A percentile compares a stretch with the other conserved stretches of the same genome.
Conservation (phyloP, 2,113 vertebrate species). For the Planiliza haematocheilus region DNA sequence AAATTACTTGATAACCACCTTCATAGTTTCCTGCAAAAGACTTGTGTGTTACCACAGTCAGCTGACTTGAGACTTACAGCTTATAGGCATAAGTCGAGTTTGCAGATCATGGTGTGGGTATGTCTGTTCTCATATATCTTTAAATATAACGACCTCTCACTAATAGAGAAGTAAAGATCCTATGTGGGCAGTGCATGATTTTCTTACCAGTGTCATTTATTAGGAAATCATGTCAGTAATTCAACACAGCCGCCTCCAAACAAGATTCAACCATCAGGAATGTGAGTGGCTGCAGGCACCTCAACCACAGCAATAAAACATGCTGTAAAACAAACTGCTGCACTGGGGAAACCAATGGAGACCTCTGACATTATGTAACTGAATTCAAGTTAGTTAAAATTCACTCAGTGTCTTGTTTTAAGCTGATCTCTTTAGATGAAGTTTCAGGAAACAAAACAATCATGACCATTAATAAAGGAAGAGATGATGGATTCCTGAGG, state of each 20-base stretch:
- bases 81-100: conserved; percentile 40
- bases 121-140: background rate
- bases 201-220: too few relatives aligned
- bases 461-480: conserved; percentile 3
- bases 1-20: background rate
- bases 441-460: background rate
- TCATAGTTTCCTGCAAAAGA: background rate
- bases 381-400: background rate
- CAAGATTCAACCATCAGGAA: conserved; percentile 11
- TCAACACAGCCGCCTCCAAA: background rate
- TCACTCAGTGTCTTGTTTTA: background rate
- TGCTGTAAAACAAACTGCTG: background rate
- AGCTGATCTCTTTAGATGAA: background rate
- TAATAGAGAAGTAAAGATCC: too few relatives aligned
- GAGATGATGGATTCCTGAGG: conserved; percentile 37
- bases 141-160: too few relatives aligned
- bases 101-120: background rate
- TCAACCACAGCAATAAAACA: conserved; percentile 10
- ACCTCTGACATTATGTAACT: background rate
- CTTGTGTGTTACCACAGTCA: background rate
- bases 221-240: background rate
- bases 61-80: conserved; percentile 18
- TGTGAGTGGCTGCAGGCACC: conserved; percentile 8
- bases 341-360: background rate
- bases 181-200: too few relatives aligned